Evolutionary conservation across 2,888 invertebrate species (phyloP), one percentile per base, ranked within the genome.

Genomic region (Deroplatys truncata): DNA sequence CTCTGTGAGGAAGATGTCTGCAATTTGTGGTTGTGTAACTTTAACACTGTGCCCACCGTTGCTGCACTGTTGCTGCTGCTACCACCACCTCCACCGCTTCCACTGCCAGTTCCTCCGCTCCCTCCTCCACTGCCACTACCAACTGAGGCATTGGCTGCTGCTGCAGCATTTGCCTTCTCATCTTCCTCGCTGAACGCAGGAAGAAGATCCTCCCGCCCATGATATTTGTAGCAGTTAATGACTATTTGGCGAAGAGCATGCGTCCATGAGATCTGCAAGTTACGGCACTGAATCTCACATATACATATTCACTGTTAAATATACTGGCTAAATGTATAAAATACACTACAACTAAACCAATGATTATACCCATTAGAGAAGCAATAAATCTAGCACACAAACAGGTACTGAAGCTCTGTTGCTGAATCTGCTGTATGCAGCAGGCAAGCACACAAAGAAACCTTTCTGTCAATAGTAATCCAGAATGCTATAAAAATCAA

Each of bases 201-300:
- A 92, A 99, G 94, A 91, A 99, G 95, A 93, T 99, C 99, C 94
- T 98, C 98, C 91, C 99, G 95, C 0, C 98, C 98, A 94, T 99
- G 99, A 94, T 98, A 99, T 94, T 98, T 98, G 95, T 99, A 99
- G 94, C 99, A 99, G 94, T 99, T 99, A 93, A 98, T 97, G 90
- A 99, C 99, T 92, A 99, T 99, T 94, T 98, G 98, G 87, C 99
- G 95, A 92, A 99, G 94, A 56, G 99, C 99, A 94, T 99, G 98
- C 43, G 99, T 99, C 99, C 99, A 99, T 89, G 98, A 98, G 93
- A 99, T 98, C 98, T 98, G 94, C 87, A 93, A 91, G 84, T 91
- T 90, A 89, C 90, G 90, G 89, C 91, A 90, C 90, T 90, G 88
- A 88, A 90, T 90, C 88, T 90, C 90, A 90, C 89, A 89, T 90